Evolutionary conservation across 2,888 invertebrate genomes (phyloP), one percentile per base, ranked within the genome.

Genomic region (Ennomos quercinarius): DNA sequence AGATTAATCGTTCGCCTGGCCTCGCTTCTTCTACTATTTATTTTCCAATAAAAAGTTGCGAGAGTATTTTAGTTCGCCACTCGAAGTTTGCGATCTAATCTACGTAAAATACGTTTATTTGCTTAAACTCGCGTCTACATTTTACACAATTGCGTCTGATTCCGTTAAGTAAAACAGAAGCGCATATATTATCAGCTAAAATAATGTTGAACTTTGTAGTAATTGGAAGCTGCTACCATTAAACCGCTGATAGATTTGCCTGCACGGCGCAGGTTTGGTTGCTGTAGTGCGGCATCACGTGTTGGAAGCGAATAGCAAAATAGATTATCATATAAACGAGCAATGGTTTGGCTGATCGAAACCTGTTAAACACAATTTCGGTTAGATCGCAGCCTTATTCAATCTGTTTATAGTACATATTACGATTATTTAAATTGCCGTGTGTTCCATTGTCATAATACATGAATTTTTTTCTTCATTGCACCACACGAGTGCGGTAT

Each of bases 1-100:
- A 91, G 88, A 91, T 91, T 92, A 90, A 91, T 91, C 86, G 90
- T 81, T 84, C 68, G 83, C 78, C 73, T 74, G 78, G 73, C 81
- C 82, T 80, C 78, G 80, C 78, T 76, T 68, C 74, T 77, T 64
- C 72, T 64, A 70, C 83, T 83, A 85, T 86, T 84, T 85, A 79
- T 84, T 80, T 83, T 77, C 73, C 68, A 76, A 79, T 77, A 80
- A 81, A 78, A 77, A 72, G 72, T 67, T 68, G 61, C 55, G 64
- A 51, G 54, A 57, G 57, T 63, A 58, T 67, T 70, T 67, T 66
- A 64, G 63, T 67, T 63, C 57, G 27, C 57, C 59, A 40, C 37
- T 42, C 43, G 44, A 44, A 61, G 51, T 61, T 60, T 48, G 49
- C 58, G 44, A 64, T 61, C 55, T 65, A 61, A 64, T 65, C 49